These are phyloP conservation scores for Danio jaintianensis DNA, from an alignment of 2,797 vertebrate species.

Conservation along the genomic window DNA sequence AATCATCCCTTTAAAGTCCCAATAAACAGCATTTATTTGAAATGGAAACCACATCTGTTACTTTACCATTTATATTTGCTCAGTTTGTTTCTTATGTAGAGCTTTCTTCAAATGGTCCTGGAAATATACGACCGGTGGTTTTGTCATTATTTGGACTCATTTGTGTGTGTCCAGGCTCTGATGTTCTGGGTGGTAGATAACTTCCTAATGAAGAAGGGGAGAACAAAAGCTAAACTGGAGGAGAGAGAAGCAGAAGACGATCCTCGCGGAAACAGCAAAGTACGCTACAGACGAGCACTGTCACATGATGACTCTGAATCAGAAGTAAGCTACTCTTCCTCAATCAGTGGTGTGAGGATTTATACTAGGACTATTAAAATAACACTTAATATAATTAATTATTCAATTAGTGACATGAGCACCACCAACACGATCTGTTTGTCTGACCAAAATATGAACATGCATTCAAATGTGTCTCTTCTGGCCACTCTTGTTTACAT, in stretches of 20 bases:
- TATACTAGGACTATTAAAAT: no score
- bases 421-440: no score
- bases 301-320: conserved; percentile 98
- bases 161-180: conserved; percentile 80
- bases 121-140: not conserved
- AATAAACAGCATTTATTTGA: not conserved
- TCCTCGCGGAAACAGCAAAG: conserved; percentile 89
- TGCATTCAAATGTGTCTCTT: no score
- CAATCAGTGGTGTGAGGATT: no score
- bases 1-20: not conserved
- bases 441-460: no score
- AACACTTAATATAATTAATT: no score
- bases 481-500: no score
- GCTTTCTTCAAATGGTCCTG: not conserved
- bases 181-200: conserved; percentile 99
- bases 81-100: not conserved
- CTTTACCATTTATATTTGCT: not conserved
- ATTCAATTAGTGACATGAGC: no score
- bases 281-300: conserved; percentile 93
- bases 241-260: conserved; percentile 89
- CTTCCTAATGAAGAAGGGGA: conserved; percentile 98
- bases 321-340: conserved; percentile 79
- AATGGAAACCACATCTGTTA: not conserved
- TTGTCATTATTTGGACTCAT: not conserved
- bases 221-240: conserved; percentile 97